Percentiles rank a stretch among this genome's conserved stretches.
Evolutionary conservation across 1,140 invertebrate genomes (phyloP).

Genomic region (Cephus cinctus): DNA sequence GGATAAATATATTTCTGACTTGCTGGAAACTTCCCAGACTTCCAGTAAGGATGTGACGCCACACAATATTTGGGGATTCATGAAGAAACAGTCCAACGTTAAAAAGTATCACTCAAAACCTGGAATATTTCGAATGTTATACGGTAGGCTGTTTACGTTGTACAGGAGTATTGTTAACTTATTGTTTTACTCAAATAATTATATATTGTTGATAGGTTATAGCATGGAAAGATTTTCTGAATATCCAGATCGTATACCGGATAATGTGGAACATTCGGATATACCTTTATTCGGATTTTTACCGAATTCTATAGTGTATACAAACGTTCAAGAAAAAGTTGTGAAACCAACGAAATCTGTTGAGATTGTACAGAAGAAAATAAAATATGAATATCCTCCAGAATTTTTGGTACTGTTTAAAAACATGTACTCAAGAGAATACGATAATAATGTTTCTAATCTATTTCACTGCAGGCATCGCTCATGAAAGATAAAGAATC

Average conservation of each 20-base stretch:
- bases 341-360: background rate
- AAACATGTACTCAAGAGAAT: too few relatives aligned
- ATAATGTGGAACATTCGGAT: slow-evolving; percentile 6
- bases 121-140: slow-evolving; percentile 20
- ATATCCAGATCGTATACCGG: slow-evolving; percentile 4
- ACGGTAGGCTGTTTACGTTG: slow-evolving; percentile 12
- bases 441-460: too few relatives aligned
- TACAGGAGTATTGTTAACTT: background rate
- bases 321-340: slow-evolving; percentile 2
- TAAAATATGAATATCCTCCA: slow-evolving; percentile 26
- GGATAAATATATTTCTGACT: slow-evolving; percentile 25
- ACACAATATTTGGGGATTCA: slow-evolving; percentile 14
- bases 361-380: slow-evolving; percentile 6
- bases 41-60: slow-evolving; percentile 3
- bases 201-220: slow-evolving; percentile 13
- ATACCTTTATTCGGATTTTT: slow-evolving; percentile 15
- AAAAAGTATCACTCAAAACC: slow-evolving; percentile 17
- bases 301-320: slow-evolving; percentile 25
- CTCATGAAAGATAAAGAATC: too few relatives aligned
- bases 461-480: background rate
- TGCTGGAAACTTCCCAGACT: slow-evolving; percentile 11
- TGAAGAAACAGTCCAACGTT: slow-evolving; percentile 2
- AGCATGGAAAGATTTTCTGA: slow-evolving; percentile 5
- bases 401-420: slow-evolving; percentile 14
- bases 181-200: slow-evolving; percentile 1